Evolutionary conservation across 2,888 invertebrate genomes (phyloP), one percentile per base, ranked within the genome.

Genomic region (Amorpha juglandis): DNA sequence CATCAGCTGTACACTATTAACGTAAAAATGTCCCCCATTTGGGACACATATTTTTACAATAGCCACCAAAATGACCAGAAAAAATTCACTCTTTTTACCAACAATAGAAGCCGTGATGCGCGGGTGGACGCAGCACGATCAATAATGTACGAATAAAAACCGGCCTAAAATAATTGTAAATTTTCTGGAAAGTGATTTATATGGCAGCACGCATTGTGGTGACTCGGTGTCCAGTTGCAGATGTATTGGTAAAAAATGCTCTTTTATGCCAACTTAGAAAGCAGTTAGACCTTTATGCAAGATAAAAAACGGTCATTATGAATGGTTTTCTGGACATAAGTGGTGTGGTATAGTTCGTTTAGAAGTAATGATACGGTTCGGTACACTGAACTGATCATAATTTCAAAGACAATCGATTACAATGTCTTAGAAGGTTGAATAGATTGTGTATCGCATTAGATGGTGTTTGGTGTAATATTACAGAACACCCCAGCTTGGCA

Each of bases 131-230:
- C 27, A 27, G 2, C 2, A 27, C 89, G 86, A 88, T 89, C 89
- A 85, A 88, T 91, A 83, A 91, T 90, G 86, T 68, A 77, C 71
- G 74, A 72, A 86, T 88, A 84, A 88, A 90, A 84, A 84, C 74
- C 72, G 70, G 76, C 78, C 83, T 88, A 88, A 90, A 90, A 91
- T 91, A 89, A 90, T 91, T 91, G 90, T 89, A 86, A 86, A 88
- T 90, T 89, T 82, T 84, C 79, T 86, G 84, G 84, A 88, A 86
- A 81, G 82, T 87, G 91, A 92, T 93, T 92, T 92, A 92, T 92
- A 89, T 86, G 81, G 77, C 83, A 84, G 91, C 84, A 88, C 88
- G 83, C 86, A 84, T 91, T 91, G 92, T 91, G 90, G 90, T 86
- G 74, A 80, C 71, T 78, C 71, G 81, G 88, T 90, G 92, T 91